Evolutionary conservation across 2,797 vertebrate genomes (phyloP).

Genomic region (Champsocephalus gunnari): DNA sequence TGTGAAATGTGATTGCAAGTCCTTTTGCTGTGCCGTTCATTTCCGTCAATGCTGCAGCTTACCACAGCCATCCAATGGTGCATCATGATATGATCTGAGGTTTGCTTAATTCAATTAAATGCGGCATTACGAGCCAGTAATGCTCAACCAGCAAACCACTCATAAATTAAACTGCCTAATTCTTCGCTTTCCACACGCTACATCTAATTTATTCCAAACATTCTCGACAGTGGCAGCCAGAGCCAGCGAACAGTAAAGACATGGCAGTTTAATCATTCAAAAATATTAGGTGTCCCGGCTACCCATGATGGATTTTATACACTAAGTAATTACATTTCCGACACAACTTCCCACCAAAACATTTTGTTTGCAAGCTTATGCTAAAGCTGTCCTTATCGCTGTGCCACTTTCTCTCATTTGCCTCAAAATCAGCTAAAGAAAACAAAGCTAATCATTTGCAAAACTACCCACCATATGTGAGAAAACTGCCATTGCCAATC

Average conservation of each 20-base stretch:
- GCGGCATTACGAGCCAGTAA: slow-evolving; percentile 48
- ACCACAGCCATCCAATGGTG: slow-evolving; percentile 21
- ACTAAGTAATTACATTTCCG: slow-evolving; percentile 44
- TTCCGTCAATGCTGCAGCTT: slow-evolving; percentile 12
- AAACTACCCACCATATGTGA: slow-evolving; percentile 20
- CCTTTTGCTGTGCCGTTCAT: slow-evolving; percentile 21
- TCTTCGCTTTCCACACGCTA: slow-evolving; percentile 32
- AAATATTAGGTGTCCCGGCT: slow-evolving; percentile 37
- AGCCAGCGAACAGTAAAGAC: slow-evolving; percentile 27
- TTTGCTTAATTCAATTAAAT: slow-evolving; percentile 60
- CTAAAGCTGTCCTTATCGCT: slow-evolving; percentile 55
- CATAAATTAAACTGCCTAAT: slow-evolving; percentile 53
- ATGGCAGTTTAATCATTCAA: slow-evolving; percentile 45
- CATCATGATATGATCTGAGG: slow-evolving; percentile 46
- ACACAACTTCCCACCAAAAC: slow-evolving; percentile 33
- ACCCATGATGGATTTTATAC: slow-evolving; percentile 24
- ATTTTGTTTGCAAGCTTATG: slow-evolving; percentile 40
- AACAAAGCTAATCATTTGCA: slow-evolving; percentile 24
- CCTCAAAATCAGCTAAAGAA: slow-evolving; percentile 33
- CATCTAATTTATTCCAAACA: slow-evolving; percentile 50
- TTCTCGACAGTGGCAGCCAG: slow-evolving; percentile 26
- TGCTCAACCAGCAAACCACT: slow-evolving; percentile 48
- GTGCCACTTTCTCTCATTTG: slow-evolving; percentile 49
- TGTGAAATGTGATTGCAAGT: slow-evolving; percentile 13
- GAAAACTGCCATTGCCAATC: slow-evolving; percentile 29